Conservation (phyloP, 2,797 vertebrate genomes). For the Darevskia nairensis region DNA sequence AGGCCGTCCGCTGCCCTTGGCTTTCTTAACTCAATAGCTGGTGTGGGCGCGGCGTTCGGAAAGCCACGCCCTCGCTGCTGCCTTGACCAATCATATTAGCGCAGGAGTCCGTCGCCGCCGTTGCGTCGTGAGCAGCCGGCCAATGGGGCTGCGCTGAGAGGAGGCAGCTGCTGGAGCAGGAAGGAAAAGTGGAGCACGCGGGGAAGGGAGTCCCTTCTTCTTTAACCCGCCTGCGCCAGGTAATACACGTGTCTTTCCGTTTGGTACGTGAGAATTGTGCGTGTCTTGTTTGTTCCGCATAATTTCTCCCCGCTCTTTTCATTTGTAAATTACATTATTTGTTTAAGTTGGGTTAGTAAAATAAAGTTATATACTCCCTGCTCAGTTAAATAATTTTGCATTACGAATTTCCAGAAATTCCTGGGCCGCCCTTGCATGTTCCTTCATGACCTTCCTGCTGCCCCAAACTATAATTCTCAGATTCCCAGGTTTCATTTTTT, state of each 20-base stretch:
- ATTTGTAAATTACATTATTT: not conserved
- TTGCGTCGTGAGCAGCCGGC: not conserved
- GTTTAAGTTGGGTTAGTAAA: not conserved
- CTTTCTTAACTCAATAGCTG: not conserved
- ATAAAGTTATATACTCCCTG: not conserved
- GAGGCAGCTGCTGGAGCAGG: not conserved
- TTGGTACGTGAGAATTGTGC: not conserved
- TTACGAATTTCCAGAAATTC: not conserved
- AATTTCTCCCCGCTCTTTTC: not conserved
- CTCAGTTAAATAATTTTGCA: too few species aligned
- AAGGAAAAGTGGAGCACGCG: not conserved
- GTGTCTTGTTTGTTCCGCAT: not conserved
- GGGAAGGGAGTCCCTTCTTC: rapidly evolving
- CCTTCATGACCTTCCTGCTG: too few species aligned
- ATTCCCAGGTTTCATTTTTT: too few species aligned
- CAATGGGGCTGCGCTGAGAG: not conserved
- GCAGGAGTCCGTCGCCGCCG: too few species aligned
- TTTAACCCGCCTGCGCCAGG: not conserved
- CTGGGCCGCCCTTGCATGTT: not conserved
- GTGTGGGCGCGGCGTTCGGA: rapidly evolving
- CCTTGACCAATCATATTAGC: not conserved
- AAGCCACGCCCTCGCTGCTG: not conserved
- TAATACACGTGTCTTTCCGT: not conserved
- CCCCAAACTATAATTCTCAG: too few species aligned
- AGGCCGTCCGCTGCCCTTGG: rapidly evolving